Base-by-base conservation (phyloP, 2,888 invertebrate species). In the Zootermopsis nevadensis region DNA sequence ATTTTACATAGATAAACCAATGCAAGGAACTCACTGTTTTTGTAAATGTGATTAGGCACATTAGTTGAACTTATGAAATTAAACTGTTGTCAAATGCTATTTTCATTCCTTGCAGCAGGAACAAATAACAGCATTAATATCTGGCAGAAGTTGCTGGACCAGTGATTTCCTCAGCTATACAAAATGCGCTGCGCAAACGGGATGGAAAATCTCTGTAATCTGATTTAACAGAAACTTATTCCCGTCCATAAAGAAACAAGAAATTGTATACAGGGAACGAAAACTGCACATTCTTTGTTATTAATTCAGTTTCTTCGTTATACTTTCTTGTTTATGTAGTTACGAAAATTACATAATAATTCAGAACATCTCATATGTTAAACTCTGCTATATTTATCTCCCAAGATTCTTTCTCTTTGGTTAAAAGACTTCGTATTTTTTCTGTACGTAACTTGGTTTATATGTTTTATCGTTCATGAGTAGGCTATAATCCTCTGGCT, bases 71-170 rank as follows among this genome's bases (percentile, higher is more conserved):
- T 27, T 27, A 27, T 6, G n/a, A 60, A n/a, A 27, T 60, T 60
- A n/a, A n/a, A n/a, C 60, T 60, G 15, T 27, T n/a, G 60, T 60
- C 60, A 60, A 60, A 60, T 27, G 2, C 27, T 60, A 27, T 60
- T 60, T 48, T 27, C 60, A 8, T 60, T 60, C n/a, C 74, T 24
- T 74, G 24, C 35, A 22, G 74, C 38, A 42, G 79, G 33, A 79
- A 53, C 79, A 79, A 66, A 66, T 66, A 79, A 60, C 55, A 79
- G 66, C 79, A 79, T 79, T 79, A 79, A 79, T 79, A 79, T 79
- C 60, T 30, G 35, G 22, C 33, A 12, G 31, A 69, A 69, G 33
- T 33, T 27, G 60, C 35, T 79, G 66, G 79, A 79, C 66, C 79
- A 79, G 60, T 66, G 66, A 79, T 35, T 35, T 35, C 60, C 79